A percentile compares a stretch with the other conserved stretches of the same genome.
These are phyloP conservation scores for Strix aluco DNA, from an alignment of 2,113 vertebrate genomes.

Conservation along the genomic window DNA sequence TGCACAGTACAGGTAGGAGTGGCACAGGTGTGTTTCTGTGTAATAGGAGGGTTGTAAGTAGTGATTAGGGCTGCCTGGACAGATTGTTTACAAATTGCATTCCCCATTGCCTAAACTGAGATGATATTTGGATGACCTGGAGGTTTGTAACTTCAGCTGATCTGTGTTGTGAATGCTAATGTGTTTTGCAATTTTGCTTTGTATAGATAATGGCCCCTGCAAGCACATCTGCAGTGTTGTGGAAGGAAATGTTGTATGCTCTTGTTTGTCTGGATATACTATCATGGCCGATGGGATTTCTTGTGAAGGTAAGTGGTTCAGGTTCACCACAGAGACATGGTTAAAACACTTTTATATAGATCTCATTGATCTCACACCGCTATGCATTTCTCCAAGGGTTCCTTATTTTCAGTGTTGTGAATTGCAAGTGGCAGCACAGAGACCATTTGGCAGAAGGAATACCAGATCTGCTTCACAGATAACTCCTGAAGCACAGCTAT, in stretches of 20 bases:
- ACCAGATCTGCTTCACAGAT: neutral
- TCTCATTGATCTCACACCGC: neutral
- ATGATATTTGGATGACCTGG: neutral
- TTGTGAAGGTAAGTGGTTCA: conserved; percentile 80
- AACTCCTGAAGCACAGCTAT: neutral
- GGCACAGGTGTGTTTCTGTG: neutral
- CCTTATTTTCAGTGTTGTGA: neutral
- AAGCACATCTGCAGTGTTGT: conserved; percentile 78
- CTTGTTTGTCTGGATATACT: conserved; percentile 85
- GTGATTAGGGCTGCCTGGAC: neutral
- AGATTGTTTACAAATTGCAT: neutral
- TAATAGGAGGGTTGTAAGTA: neutral
- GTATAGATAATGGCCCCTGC: conserved; percentile 82
- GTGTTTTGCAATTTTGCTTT: neutral
- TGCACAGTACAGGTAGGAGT: neutral
- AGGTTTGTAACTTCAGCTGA: neutral
- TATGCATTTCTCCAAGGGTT: neutral
- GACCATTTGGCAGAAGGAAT: neutral
- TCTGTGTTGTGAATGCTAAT: neutral
- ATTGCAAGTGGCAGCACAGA: neutral
- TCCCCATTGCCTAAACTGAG: neutral
- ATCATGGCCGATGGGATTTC: conserved; percentile 81
- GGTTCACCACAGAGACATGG: neutral
- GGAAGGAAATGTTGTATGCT: conserved; percentile 75
- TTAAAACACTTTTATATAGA: neutral